Percentiles rank a stretch among this genome's conserved stretches.
Evolutionary conservation across 2,797 vertebrate genomes (phyloP).

Genomic region (Spinibarbus caldwelli): DNA sequence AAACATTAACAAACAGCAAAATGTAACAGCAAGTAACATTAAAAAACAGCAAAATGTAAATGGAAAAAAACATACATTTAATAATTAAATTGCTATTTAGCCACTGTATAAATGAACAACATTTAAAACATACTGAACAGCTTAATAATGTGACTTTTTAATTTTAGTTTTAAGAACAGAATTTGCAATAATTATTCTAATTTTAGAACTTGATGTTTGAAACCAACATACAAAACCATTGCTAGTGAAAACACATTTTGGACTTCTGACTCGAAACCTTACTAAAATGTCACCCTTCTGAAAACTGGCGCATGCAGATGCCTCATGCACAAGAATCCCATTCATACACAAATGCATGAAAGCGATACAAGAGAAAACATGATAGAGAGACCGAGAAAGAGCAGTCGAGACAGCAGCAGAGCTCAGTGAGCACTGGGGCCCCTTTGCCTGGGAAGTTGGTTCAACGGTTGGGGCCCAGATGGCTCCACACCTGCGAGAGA

Average conservation of each 20-base stretch:
- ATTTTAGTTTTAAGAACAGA: too few species aligned
- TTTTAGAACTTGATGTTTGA: not conserved
- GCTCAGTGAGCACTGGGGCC: slow-evolving; percentile 49
- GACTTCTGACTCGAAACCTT: not conserved
- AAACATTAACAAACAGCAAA: not conserved
- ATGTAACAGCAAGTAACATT: not conserved
- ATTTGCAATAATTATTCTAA: not conserved
- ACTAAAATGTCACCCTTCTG: not conserved
- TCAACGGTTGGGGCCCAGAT: slow-evolving; percentile 76
- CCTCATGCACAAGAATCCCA: not conserved
- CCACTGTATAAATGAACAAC: not conserved
- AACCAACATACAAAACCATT: not conserved
- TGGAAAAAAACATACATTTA: too few species aligned
- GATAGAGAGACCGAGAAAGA: slow-evolving; percentile 13
- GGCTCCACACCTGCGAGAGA: slow-evolving; percentile 76
- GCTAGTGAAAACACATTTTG: not conserved
- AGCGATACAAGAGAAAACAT: slow-evolving; percentile 51
- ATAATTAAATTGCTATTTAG: too few species aligned
- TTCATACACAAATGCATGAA: not conserved
- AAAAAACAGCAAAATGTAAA: too few species aligned
- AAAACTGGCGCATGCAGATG: not conserved
- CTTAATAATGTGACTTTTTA: too few species aligned
- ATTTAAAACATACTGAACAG: not conserved
- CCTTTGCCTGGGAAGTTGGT: slow-evolving; percentile 65
- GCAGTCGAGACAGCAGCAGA: slow-evolving; percentile 24